A percentile compares a stretch with the other conserved stretches of the same genome.
phyloP scores from a whole-genome alignment of 2,797 vertebrate species.

The Vipera ursinii region DNA sequence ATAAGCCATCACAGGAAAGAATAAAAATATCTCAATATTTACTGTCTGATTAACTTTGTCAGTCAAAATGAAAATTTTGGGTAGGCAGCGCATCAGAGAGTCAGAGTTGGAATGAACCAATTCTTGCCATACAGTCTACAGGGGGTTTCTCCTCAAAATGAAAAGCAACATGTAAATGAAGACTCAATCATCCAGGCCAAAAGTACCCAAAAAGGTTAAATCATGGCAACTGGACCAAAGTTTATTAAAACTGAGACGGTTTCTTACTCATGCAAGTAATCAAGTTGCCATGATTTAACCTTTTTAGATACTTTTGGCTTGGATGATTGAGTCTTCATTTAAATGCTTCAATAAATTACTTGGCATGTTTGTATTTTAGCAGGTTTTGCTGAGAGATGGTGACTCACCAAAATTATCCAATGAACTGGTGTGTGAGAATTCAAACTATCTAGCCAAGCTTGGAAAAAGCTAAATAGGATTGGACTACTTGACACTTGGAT shows the following conservation, averaged over 20 bases:
- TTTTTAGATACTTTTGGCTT: background rate
- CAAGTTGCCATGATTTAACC: background rate
- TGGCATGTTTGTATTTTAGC: background rate
- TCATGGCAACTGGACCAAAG: background rate
- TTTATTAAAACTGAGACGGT: background rate
- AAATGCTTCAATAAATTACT: background rate
- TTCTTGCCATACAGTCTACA: background rate
- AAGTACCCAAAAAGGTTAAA: background rate
- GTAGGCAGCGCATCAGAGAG: background rate
- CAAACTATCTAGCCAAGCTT: background rate
- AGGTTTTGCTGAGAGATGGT: background rate
- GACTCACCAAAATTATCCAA: background rate
- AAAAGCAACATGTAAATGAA: background rate
- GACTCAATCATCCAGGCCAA: background rate
- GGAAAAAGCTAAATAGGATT: background rate
- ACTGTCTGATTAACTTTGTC: constrained; percentile 60
- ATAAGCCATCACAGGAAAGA: background rate
- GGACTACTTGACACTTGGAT: background rate
- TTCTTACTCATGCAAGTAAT: background rate
- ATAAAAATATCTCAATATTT: constrained; percentile 9
- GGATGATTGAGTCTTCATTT: background rate
- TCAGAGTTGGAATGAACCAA: background rate
- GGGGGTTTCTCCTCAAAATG: background rate
- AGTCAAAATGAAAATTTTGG: background rate
- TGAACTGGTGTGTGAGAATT: background rate